Evolutionary conservation across 1,140 invertebrate species (phyloP).

Genomic region (fruit fly (Drosophila melanogaster)): DNA sequence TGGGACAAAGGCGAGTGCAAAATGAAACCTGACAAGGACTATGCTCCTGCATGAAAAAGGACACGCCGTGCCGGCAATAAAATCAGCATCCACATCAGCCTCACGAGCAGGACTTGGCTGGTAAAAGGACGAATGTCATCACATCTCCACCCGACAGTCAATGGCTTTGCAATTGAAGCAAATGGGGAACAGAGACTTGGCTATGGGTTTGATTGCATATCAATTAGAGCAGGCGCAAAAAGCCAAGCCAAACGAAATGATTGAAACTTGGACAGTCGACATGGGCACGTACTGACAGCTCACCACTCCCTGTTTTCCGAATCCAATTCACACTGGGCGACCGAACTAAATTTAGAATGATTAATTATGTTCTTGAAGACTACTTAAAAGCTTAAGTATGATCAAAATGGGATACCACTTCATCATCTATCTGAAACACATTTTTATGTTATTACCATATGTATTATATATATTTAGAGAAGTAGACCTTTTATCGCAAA

Average conservation of each 20-base stretch:
- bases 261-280: slow-evolving; percentile 74
- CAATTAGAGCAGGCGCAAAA: slow-evolving; percentile 82
- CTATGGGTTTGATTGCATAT: slow-evolving; percentile 78
- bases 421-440: no score
- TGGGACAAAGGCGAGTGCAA: slow-evolving; percentile 16
- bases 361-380: neutral
- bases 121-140: slow-evolving; percentile 22
- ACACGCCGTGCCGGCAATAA: slow-evolving; percentile 19
- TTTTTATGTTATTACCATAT: no score
- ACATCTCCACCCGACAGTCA: slow-evolving; percentile 36
- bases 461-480: no score
- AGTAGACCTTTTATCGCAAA: no score
- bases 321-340: slow-evolving; percentile 6
- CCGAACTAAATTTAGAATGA: neutral
- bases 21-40: slow-evolving; percentile 40
- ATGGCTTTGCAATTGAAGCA: slow-evolving; percentile 72
- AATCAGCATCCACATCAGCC: slow-evolving; percentile 42
- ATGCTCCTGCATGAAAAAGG: slow-evolving; percentile 32
- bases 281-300: slow-evolving; percentile 51
- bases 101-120: slow-evolving; percentile 6
- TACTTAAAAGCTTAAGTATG: neutral
- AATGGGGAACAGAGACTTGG: slow-evolving; percentile 39
- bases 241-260: slow-evolving; percentile 80
- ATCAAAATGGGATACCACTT: no score
- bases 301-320: slow-evolving; percentile 2